These are phyloP conservation scores for Amphipyra berbera DNA, from an alignment of 2,888 invertebrate genomes.

Conservation along the genomic window DNA sequence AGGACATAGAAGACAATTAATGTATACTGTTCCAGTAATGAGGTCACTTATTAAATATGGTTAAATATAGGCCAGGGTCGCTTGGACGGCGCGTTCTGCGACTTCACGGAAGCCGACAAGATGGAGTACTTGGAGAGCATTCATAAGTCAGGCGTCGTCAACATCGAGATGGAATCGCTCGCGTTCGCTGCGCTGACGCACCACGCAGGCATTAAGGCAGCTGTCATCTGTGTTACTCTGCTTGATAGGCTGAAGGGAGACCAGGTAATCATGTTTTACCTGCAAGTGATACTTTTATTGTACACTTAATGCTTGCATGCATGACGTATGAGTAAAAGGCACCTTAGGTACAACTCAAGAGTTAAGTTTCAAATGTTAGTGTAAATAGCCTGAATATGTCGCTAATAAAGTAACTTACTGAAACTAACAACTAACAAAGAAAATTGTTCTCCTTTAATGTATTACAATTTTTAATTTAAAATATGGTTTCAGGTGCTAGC, in stretches of 20 bases:
- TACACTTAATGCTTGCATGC: not conserved
- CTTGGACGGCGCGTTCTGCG: slow-evolving; percentile 98
- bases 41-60: slow-evolving; percentile 19
- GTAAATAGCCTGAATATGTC: too few relatives aligned
- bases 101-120: slow-evolving; percentile 97
- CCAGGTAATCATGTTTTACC: slow-evolving; percentile 91
- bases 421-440: too few relatives aligned
- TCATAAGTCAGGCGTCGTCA: slow-evolving; percentile 94
- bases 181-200: slow-evolving; percentile 98
- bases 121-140: slow-evolving; percentile 95
- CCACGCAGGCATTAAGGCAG: slow-evolving; percentile 97
- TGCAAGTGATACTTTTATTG: not conserved
- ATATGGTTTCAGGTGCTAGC: slow-evolving; percentile 92
- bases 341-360: too few relatives aligned
- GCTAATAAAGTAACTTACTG: too few relatives aligned
- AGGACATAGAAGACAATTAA: too few relatives aligned
- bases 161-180: slow-evolving; percentile 99
- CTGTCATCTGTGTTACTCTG: slow-evolving; percentile 98
- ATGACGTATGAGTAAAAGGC: too few relatives aligned
- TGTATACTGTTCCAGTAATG: not conserved
- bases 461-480: too few relatives aligned
- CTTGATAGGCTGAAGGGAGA: slow-evolving; percentile 98
- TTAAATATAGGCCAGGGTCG: slow-evolving; percentile 94
- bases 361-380: too few relatives aligned
- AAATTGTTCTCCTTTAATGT: not conserved